Conservation (phyloP, 23 tunicate genomes). For the Trididemnum clinides region DNA sequence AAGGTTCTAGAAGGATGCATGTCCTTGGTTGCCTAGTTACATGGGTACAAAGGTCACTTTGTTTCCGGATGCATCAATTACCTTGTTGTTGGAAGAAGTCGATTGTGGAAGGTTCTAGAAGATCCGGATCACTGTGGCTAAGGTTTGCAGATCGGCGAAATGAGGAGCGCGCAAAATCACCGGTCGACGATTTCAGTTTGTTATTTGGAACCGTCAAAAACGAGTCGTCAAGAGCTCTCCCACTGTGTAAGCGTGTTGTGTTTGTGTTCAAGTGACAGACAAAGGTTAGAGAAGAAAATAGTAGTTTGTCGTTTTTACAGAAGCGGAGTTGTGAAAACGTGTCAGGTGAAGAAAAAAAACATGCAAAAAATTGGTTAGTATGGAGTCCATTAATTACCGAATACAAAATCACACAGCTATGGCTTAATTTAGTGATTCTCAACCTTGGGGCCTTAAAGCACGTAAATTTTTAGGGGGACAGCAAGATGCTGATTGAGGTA, state of each 20-base stretch:
- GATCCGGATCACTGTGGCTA: slow-evolving; percentile 85
- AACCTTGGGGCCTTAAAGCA: no score
- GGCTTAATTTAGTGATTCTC: no score
- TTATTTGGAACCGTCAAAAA: slow-evolving; percentile 24
- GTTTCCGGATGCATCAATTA: no score
- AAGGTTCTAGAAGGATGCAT: no score
- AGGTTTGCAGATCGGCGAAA: slow-evolving; percentile 42
- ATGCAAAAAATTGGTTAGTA: slow-evolving; percentile 5
- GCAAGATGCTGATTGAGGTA: no score
- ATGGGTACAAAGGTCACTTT: no score
- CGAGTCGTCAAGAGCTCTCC: slow-evolving; percentile 72
- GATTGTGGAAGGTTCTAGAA: slow-evolving; percentile 53
- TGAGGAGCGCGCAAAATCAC: slow-evolving; percentile 31
- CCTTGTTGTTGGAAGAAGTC: slow-evolving; percentile 31
- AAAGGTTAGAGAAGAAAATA: no score
- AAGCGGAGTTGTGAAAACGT: no score
- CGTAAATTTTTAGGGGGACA: no score
- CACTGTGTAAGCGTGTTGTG: slow-evolving; percentile 36
- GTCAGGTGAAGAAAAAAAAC: slow-evolving; percentile 5
- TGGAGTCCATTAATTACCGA: neutral
- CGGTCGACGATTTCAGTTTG: slow-evolving; percentile 46
- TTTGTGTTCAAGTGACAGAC: neutral
- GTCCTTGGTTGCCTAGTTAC: no score
- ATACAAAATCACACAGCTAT: neutral
- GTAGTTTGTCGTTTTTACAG: no score